These are phyloP conservation scores for Centropus bengalensis DNA, from an alignment of 2,113 vertebrate genomes.

Conservation along the genomic window DNA sequence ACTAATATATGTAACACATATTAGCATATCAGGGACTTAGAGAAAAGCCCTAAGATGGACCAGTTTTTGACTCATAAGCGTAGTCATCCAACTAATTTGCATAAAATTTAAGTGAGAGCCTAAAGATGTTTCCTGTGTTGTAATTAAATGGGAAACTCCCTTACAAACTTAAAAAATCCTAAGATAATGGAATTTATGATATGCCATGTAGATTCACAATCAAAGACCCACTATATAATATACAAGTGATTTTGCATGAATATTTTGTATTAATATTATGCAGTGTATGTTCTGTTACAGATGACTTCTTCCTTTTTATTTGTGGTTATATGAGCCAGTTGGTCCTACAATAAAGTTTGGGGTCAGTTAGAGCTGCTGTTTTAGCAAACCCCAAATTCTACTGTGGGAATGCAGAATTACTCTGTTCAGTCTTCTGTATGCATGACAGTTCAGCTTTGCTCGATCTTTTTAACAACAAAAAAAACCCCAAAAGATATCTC, in stretches of 20 bases:
- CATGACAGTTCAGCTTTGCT: slow-evolving; percentile 32
- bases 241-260: background rate
- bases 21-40: background rate
- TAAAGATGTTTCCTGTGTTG: background rate
- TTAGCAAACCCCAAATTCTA: background rate
- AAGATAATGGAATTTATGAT: background rate
- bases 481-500: background rate
- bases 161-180: background rate
- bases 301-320: background rate
- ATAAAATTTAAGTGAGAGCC: background rate
- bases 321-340: background rate
- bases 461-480: slow-evolving; percentile 24
- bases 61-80: background rate
- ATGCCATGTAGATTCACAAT: background rate
- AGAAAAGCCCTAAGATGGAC: background rate
- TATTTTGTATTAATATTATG: background rate
- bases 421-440: background rate
- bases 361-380: background rate
- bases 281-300: background rate
- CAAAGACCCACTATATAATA: background rate
- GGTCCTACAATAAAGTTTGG: background rate
- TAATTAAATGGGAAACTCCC: background rate
- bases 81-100: background rate
- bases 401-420: background rate
- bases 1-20: background rate